phyloP scores from a whole-genome alignment of 1,140 invertebrate species.

The Heliconius hewitsoni region DNA sequence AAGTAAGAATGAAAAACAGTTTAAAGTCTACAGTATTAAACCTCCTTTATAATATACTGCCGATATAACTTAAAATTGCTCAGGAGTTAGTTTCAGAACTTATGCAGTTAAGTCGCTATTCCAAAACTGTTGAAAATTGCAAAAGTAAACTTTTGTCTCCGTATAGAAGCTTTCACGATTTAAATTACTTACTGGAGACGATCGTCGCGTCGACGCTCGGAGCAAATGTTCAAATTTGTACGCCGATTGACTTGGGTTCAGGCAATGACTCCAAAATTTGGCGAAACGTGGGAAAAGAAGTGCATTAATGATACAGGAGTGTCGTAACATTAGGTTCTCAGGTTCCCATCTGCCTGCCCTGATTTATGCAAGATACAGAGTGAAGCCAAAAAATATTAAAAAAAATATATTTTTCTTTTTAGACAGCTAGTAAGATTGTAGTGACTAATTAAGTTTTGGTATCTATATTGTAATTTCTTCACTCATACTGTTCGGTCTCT shows the following conservation, averaged over 20 bases:
- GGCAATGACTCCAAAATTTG: too few relatives aligned
- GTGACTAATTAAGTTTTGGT: too few relatives aligned
- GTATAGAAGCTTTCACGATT: slow-evolving; percentile 10
- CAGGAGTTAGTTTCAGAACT: not conserved
- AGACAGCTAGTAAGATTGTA: too few relatives aligned
- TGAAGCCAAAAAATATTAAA: too few relatives aligned
- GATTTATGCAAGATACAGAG: too few relatives aligned
- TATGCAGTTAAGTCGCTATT: slow-evolving; percentile 4
- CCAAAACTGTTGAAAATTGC: slow-evolving; percentile 10
- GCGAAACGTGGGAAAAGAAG: too few relatives aligned
- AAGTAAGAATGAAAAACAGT: not conserved
- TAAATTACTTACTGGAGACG: slow-evolving; percentile 12
- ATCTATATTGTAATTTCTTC: too few relatives aligned
- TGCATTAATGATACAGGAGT: too few relatives aligned
- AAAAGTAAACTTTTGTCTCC: slow-evolving; percentile 15
- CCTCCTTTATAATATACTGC: not conserved
- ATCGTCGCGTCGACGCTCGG: not conserved
- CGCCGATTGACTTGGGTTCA: not conserved
- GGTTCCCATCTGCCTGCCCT: too few relatives aligned
- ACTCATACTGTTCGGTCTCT: too few relatives aligned
- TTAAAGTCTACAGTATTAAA: not conserved
- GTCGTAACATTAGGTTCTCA: too few relatives aligned
- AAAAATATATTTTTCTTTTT: too few relatives aligned
- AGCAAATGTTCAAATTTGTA: not conserved
- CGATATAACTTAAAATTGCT: slow-evolving; percentile 12